Evolutionary conservation across 2,113 vertebrate species (phyloP).

Genomic region (Ibidorhyncha struthersii): DNA sequence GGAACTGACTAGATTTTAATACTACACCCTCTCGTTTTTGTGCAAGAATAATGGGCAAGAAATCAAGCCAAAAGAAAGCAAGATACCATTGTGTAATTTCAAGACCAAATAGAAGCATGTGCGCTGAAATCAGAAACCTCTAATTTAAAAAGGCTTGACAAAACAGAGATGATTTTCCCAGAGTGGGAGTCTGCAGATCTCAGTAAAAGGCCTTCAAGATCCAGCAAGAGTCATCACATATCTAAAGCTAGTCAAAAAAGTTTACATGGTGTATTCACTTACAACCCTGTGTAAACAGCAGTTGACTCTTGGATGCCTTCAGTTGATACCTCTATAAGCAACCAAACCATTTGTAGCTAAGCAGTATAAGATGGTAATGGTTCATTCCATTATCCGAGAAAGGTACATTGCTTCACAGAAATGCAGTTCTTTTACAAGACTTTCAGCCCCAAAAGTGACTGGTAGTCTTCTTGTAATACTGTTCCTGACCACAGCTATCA

Average conservation of each 20-base stretch:
- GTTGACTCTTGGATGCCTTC: neutral
- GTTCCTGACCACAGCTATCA: neutral
- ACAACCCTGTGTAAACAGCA: neutral
- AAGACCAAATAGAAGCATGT: neutral
- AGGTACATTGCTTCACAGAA: neutral
- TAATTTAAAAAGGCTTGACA: neutral
- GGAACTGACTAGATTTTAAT: neutral
- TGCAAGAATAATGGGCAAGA: neutral
- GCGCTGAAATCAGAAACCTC: neutral
- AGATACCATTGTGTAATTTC: neutral
- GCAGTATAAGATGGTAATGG: neutral
- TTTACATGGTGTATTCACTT: neutral
- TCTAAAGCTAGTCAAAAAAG: neutral
- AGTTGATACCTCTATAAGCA: neutral
- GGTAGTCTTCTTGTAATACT: neutral
- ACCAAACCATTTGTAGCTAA: neutral
- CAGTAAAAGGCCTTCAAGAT: neutral
- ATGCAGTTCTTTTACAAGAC: neutral
- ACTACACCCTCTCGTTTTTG: neutral
- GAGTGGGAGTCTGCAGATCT: neutral
- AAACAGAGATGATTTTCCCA: neutral
- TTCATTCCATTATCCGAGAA: neutral
- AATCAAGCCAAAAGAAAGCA: neutral
- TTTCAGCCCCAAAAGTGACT: neutral
- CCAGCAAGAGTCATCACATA: neutral